phyloP scores from a whole-genome alignment of 2,113 vertebrate genomes.

The Spea bombifrons region DNA sequence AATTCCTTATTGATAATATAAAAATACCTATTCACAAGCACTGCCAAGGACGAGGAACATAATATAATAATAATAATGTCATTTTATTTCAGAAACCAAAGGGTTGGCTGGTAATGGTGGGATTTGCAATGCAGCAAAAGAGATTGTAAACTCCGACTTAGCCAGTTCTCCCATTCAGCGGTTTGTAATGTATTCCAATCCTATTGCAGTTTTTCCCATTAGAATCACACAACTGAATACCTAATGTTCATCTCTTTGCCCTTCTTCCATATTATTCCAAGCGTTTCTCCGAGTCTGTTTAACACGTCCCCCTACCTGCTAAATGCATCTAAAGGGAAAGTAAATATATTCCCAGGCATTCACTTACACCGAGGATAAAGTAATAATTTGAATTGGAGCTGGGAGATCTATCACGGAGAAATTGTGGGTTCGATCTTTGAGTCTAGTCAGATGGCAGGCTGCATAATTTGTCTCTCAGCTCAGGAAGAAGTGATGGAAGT shows the following conservation, averaged over 20 bases:
- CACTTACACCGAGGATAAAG: conserved; percentile 16
- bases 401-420: conserved; percentile 54
- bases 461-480: conserved; percentile 65
- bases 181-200: neutral
- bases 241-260: conserved; percentile 8
- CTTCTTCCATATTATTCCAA: conserved; percentile 34
- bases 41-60: too few relatives aligned
- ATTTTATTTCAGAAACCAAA: too few relatives aligned
- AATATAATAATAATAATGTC: too few relatives aligned
- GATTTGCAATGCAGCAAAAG: neutral
- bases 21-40: too few relatives aligned
- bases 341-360: conserved; percentile 11
- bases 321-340: conserved; percentile 17
- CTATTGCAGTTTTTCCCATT: neutral
- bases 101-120: neutral
- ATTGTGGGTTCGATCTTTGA: conserved; percentile 55
- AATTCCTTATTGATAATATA: too few relatives aligned
- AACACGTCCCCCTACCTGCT: conserved; percentile 24
- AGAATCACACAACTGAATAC: neutral
- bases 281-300: conserved; percentile 17
- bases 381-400: conserved; percentile 47
- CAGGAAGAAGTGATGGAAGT: conserved; percentile 61
- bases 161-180: neutral
- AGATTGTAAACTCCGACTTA: neutral
- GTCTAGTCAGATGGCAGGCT: conserved; percentile 59